Percentiles rank a stretch among this genome's conserved stretches.
Evolutionary conservation across 1,140 invertebrate genomes (phyloP).

Genomic region (Micrasema longulum): DNA sequence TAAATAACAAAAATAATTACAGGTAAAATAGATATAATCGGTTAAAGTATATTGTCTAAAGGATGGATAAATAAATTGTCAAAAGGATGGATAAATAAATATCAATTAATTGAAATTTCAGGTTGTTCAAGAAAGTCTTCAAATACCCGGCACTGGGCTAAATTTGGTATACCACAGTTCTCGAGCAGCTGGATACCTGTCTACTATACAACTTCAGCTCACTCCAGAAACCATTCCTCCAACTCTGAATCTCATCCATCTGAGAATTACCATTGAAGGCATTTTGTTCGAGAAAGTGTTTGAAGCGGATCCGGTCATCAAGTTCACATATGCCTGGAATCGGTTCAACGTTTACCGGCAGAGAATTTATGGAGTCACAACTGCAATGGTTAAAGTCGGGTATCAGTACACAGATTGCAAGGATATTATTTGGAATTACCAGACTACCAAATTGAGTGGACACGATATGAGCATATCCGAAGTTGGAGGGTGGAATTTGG

Average conservation of each 20-base stretch:
- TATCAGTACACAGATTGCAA: slow-evolving; percentile 95
- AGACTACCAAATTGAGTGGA: slow-evolving; percentile 93
- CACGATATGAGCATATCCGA: slow-evolving; percentile 97
- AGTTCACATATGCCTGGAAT: slow-evolving; percentile 97
- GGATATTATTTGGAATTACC: slow-evolving; percentile 94
- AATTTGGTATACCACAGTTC: slow-evolving; percentile 97
- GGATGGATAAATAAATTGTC: too few species aligned
- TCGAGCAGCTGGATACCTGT: slow-evolving; percentile 89
- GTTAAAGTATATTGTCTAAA: background rate
- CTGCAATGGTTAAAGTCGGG: slow-evolving; percentile 93
- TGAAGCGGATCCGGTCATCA: slow-evolving; percentile 95
- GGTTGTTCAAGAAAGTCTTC: slow-evolving; percentile 93
- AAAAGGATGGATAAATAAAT: too few species aligned
- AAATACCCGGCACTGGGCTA: slow-evolving; percentile 91
- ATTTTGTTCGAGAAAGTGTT: slow-evolving; percentile 93
- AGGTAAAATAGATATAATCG: background rate
- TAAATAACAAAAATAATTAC: slow-evolving; percentile 53
- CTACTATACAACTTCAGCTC: slow-evolving; percentile 93
- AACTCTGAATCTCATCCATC: slow-evolving; percentile 86
- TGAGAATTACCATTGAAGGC: slow-evolving; percentile 94
- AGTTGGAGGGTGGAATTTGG: slow-evolving; percentile 96
- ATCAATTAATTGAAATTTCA: too few species aligned
- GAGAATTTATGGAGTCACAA: slow-evolving; percentile 91
- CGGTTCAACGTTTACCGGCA: slow-evolving; percentile 96
- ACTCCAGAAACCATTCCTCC: slow-evolving; percentile 87